phyloP scores from a whole-genome alignment of 2,797 vertebrate genomes.

The Anomalospiza imberbis region DNA sequence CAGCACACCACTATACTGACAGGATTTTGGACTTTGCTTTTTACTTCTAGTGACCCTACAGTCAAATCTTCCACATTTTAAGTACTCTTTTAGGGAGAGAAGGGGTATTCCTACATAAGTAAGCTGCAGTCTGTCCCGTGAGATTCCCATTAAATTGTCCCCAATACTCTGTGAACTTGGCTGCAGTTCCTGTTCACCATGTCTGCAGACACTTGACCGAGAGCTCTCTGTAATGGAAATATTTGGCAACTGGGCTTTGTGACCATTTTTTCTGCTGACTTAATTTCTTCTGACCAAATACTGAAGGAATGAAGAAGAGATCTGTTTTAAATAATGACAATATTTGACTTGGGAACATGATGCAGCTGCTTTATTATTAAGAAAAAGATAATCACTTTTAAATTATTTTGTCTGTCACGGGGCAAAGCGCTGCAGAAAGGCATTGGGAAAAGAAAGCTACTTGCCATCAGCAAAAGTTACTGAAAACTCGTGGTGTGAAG shows the following conservation, averaged over 20 bases:
- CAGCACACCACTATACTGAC: background rate
- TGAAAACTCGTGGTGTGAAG: background rate
- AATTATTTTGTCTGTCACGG: background rate
- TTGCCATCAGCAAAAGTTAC: background rate
- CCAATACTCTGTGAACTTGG: background rate
- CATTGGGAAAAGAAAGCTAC: background rate
- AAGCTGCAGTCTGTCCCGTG: background rate
- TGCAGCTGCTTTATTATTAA: background rate
- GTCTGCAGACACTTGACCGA: background rate
- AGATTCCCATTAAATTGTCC: background rate
- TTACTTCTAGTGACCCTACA: background rate
- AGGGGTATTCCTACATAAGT: background rate
- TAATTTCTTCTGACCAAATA: constrained; percentile 23
- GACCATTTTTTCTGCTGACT: constrained; percentile 5
- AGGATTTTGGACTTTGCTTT: background rate
- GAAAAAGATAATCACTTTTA: background rate
- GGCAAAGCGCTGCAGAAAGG: background rate
- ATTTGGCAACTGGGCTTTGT: background rate
- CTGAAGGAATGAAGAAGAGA: background rate
- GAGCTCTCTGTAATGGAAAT: constrained; percentile 1
- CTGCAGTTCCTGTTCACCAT: background rate
- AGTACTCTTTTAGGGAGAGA: background rate
- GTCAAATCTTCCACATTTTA: background rate
- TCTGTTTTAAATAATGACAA: constrained; percentile 32
- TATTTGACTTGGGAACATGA: background rate